Base-by-base conservation (phyloP, 2,113 vertebrate genomes). In the Sinocyclocheilus maitianheensis region DNA sequence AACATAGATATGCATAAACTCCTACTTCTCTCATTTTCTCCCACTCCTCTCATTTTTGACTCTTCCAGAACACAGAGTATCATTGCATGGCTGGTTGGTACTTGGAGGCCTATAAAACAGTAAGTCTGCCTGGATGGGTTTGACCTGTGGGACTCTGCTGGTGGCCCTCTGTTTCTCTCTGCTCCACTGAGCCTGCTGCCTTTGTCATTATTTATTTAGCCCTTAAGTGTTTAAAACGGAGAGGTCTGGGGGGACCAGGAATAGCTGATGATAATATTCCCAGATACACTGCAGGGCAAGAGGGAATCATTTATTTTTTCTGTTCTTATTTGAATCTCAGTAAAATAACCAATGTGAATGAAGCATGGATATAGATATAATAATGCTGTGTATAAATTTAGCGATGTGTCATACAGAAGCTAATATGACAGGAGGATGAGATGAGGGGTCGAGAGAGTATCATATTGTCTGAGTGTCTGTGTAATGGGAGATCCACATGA, bases 121-220 rank as follows among this genome's bases (percentile, higher is more conserved):
- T 92, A 95, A 96, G 93, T 96, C 95, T 95, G 94, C 93, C 93
- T 95, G 96, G 95, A 95, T 96, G 93, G n/a, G 94, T 90, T 94
- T 94, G 95, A 93, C 95, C 95, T 96, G 80, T 92, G 96, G 96
- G 95, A 96, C 94, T 86, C 83, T 75, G 91, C 91, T 92, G 78
- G 81, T 85, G 79, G 75, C 83, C 76, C 71, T 63, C 51, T 26
- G 7, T 93, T 91, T 90, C 91, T 87, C 92, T 93, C 89, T 91
- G 88, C 92, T 93, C 91, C 8, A 46, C 80, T 87, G 91, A 30
- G 78, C 85, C 87, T 18, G 48, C 91, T 91, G 92, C 91, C 34
- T 80, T 34, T 94, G 91, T 95, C 93, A 96, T 97, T 96, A 96
- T 96, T 97, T 96, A 97, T 97, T 97, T 97, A 97, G 94, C 94